Percentiles rank a stretch among this genome's conserved stretches.
phyloP scores from a whole-genome alignment of 1,140 invertebrate genomes.

The Brachystomella parvula region DNA sequence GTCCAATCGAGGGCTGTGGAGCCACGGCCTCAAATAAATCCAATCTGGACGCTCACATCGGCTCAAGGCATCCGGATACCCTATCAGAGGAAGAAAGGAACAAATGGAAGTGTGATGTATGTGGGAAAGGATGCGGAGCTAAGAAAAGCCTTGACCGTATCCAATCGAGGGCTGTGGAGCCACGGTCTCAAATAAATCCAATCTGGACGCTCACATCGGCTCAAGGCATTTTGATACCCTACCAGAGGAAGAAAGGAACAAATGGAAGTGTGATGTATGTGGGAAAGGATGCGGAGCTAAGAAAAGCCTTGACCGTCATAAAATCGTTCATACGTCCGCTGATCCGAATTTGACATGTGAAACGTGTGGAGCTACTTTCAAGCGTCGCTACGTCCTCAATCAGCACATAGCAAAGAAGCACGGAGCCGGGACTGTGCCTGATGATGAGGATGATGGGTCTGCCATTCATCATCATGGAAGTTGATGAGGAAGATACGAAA shows the following conservation, averaged over 20 bases:
- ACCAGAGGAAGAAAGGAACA: background rate
- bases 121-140: background rate
- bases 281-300: background rate
- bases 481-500: background rate
- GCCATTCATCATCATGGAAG: constrained; percentile 1
- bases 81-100: background rate
- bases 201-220: no score
- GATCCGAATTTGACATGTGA: background rate
- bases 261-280: constrained; percentile 2
- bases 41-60: background rate
- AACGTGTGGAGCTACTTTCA: background rate
- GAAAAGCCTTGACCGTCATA: background rate
- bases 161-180: no score
- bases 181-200: no score
- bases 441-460: background rate
- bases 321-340: background rate
- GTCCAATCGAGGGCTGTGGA: background rate
- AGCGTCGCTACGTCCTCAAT: background rate
- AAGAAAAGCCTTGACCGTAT: background rate
- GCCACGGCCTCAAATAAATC: background rate
- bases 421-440: background rate
- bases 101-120: constrained; percentile 2
- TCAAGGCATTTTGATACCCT: background rate
- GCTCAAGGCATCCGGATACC: background rate
- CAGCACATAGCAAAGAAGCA: constrained; percentile 3